phyloP scores from a whole-genome alignment of 2,113 vertebrate genomes.

The Hemiprocne comata region DNA sequence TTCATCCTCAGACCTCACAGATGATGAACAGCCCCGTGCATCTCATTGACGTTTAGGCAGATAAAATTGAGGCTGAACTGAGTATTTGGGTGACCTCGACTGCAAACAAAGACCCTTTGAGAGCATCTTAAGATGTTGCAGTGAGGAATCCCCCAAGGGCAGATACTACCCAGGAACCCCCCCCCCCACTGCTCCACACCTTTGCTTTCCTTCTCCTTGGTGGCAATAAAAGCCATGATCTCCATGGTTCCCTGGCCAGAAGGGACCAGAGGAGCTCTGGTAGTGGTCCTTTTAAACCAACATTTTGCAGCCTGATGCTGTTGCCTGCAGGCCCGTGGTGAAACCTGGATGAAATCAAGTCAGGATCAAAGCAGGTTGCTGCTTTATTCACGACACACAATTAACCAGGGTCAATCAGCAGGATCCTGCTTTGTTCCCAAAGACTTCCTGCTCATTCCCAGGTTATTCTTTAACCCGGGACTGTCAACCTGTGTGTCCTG shows the following conservation, averaged over 20 bases:
- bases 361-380: background rate
- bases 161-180: background rate
- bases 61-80: background rate
- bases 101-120: no score
- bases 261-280: background rate
- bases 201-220: background rate
- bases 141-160: no score
- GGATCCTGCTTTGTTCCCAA: background rate
- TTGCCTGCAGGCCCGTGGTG: background rate
- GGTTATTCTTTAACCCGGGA: background rate
- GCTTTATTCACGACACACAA: background rate
- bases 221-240: background rate
- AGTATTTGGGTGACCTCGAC: fast-evolving
- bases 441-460: background rate
- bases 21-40: no score
- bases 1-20: no score
- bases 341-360: background rate
- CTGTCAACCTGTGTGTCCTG: background rate
- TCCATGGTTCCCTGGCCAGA: background rate
- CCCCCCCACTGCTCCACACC: background rate
- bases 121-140: fast-evolving
- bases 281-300: background rate
- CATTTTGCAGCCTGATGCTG: fast-evolving
- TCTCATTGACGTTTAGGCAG: background rate
- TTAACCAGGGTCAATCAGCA: background rate